Base-by-base conservation (phyloP, 2,113 vertebrate species). In the Seriola quinqueradiata region DNA sequence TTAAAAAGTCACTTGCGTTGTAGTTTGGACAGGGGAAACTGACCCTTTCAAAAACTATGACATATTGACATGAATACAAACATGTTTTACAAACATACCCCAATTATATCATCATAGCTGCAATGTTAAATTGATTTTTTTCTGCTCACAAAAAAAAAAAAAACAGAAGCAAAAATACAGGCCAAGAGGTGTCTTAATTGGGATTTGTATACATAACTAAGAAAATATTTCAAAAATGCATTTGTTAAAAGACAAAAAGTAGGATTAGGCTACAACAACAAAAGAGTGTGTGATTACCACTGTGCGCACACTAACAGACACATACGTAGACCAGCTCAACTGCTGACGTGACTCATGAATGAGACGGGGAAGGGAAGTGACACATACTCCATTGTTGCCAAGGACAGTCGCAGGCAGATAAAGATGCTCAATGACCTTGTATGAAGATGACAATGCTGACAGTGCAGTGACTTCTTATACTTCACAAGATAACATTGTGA, bases 311-410 rank as follows among this genome's bases (percentile, higher is more conserved):
- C 59, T 42, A 13, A 66, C 60, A 61, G 19, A 61, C 55, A 46
- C 52, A 19, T 13, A 66, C 42, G 19, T 44, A 64, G 46, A 81
- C 34, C 34, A 42, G 72, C 42, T 75, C 68, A 68, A 40, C 73
- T 34, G 32, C 59, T 0, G 50, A 55, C 67, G 42, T 87, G 86
- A 89, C 54, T 82, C 82, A 82, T 32, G 67, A 64, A 69, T 60
- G 38, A 83, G 57, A 76, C 10, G 54, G 9, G 46, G 25, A 63
- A 54, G 21, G 48, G 60, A 61, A 73, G 21, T 58, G 61, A 61
- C 68, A 58, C 21, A 28, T 59, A 52, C 34, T 1, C n/a, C 61
- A 58, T 72, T 71, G 66, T 36, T 25, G 80, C 10, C 36, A 5
- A 12, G 19, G 55, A 75, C 55, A 71, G 28, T 34, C 59, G 55